A percentile compares a stretch with the other conserved stretches of the same genome.
Conservation (phyloP, 2,113 vertebrate species). For the Crocuta crocuta region DNA sequence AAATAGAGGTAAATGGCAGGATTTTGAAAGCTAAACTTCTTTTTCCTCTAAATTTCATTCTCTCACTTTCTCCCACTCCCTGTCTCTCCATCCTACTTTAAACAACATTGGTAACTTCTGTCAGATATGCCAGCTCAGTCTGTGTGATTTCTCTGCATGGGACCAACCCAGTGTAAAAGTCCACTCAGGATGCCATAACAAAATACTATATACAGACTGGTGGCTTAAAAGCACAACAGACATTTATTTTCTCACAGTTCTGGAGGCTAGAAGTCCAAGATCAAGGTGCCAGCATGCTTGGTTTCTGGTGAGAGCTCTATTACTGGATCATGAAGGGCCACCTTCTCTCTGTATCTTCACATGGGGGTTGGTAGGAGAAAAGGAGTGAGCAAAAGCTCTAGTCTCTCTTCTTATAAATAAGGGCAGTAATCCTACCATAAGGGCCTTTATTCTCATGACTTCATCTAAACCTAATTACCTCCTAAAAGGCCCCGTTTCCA, state of each 20-base stretch:
- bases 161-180: neutral
- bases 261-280: neutral
- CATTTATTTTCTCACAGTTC: neutral
- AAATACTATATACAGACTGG: neutral
- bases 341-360: neutral
- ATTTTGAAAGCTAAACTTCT: neutral
- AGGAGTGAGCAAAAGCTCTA: neutral
- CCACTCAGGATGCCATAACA: neutral
- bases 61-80: neutral
- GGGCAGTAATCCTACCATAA: neutral
- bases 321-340: neutral
- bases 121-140: neutral
- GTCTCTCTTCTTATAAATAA: neutral
- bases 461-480: neutral
- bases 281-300: neutral
- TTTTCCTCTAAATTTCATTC: slow-evolving; percentile 22
- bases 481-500: neutral
- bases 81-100: neutral
- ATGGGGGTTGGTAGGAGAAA: neutral
- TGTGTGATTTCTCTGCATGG: neutral
- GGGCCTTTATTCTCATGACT: neutral
- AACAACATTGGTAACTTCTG: neutral
- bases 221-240: neutral
- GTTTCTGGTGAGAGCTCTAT: neutral
- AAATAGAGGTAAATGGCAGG: neutral